A percentile compares a stretch with the other conserved stretches of the same genome.
Evolutionary conservation across 2,888 invertebrate genomes (phyloP).

Genomic region (Acleris sparsana): DNA sequence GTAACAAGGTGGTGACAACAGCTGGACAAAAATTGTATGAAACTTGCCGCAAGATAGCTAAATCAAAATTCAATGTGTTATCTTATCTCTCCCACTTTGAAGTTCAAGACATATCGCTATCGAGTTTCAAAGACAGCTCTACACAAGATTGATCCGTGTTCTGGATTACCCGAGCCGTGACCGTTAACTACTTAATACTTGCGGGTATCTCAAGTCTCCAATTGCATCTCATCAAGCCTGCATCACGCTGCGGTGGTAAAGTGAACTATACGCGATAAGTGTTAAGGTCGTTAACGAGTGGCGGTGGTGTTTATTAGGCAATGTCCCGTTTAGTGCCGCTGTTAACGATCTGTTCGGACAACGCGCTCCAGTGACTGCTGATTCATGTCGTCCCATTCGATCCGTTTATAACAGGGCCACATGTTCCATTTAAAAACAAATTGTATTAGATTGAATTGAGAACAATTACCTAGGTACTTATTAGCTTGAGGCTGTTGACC

Average conservation of each 20-base stretch:
- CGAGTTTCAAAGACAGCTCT: not conserved
- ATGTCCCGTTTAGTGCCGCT: constrained; percentile 23
- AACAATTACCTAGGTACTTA: no score
- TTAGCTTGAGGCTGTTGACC: no score
- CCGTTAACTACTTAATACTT: constrained; percentile 40
- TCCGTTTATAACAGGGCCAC: constrained; percentile 1
- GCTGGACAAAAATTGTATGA: no score
- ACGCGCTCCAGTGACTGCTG: not conserved
- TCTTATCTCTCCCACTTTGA: no score
- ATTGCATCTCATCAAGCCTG: constrained; percentile 54
- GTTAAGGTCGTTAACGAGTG: not conserved
- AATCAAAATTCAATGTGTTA: no score
- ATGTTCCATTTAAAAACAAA: no score
- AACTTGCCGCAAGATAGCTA: no score
- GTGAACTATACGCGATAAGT: not conserved
- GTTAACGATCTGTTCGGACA: constrained; percentile 20
- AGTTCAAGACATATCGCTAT: not conserved
- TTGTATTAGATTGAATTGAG: no score
- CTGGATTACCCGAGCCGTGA: not conserved
- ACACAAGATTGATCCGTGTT: not conserved
- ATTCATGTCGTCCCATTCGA: not conserved
- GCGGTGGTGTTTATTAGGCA: constrained; percentile 17
- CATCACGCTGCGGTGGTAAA: not conserved
- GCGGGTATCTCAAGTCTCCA: constrained; percentile 44
- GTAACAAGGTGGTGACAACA: no score